These are phyloP conservation scores for Smutsia gigantea DNA, from an alignment of 2,797 vertebrate genomes.

Conservation along the genomic window DNA sequence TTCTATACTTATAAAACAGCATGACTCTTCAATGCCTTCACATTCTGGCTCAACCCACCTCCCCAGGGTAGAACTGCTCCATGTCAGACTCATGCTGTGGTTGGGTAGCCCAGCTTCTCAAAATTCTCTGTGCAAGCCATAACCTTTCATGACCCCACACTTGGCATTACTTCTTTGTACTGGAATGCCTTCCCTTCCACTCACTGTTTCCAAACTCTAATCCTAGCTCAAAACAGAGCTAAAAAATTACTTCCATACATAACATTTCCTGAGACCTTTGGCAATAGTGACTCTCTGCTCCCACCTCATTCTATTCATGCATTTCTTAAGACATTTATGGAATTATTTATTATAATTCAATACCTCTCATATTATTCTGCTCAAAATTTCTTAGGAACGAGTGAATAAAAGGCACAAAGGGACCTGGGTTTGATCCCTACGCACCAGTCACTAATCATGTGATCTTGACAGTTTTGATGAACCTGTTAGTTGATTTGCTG, in stretches of 20 bases:
- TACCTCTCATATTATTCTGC: not conserved
- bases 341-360: slow-evolving; percentile 1
- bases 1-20: not conserved
- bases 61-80: not conserved
- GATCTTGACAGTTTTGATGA: not conserved
- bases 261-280: not conserved
- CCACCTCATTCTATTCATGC: not conserved
- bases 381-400: not conserved
- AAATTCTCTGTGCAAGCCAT: not conserved
- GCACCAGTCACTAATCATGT: not conserved
- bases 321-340: slow-evolving; percentile 16
- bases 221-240: not conserved
- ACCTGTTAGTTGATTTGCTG: slow-evolving; percentile 1
- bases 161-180: not conserved
- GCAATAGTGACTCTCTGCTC: not conserved
- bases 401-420: not conserved
- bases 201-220: not conserved
- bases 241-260: not conserved
- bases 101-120: not conserved
- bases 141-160: not conserved
- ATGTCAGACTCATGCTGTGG: not conserved
- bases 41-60: not conserved
- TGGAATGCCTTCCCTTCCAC: not conserved
- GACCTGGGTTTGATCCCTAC: not conserved
- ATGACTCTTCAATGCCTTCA: not conserved